Percentiles rank a stretch among this genome's conserved stretches.
Conservation (phyloP, 2,888 invertebrate genomes). For the Philereme vetulata region DNA sequence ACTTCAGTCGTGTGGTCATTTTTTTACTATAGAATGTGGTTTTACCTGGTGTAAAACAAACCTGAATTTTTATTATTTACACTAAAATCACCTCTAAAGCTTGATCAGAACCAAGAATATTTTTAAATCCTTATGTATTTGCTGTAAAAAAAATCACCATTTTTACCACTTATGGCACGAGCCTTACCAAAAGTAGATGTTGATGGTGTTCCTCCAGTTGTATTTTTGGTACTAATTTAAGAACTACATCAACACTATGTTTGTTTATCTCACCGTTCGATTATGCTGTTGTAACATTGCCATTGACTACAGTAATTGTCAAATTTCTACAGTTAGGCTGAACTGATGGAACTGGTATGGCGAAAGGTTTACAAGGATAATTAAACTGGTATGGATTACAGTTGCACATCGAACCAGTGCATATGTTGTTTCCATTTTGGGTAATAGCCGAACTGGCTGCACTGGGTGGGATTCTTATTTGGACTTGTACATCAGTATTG, state of each 20-base stretch:
- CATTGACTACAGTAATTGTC: constrained; percentile 49
- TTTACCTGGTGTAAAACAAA: neutral
- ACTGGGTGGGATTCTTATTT: constrained; percentile 23
- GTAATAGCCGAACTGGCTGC: constrained; percentile 18
- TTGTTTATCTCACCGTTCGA: constrained; percentile 14
- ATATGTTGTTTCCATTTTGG: constrained; percentile 31
- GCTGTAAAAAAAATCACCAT: constrained; percentile 12
- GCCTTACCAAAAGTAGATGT: constrained; percentile 15
- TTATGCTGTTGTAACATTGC: neutral
- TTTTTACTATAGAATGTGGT: constrained; percentile 19
- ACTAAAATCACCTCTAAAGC: constrained; percentile 16
- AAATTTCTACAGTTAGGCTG: constrained; percentile 30
- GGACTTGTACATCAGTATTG: constrained; percentile 6
- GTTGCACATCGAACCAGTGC: constrained; percentile 9
- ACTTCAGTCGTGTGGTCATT: no score
- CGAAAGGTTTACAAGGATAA: constrained; percentile 25
- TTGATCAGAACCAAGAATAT: constrained; percentile 11
- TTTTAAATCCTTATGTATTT: constrained; percentile 15
- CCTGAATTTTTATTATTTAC: constrained; percentile 16
- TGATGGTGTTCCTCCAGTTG: neutral
- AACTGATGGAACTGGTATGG: constrained; percentile 38
- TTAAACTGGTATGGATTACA: constrained; percentile 15
- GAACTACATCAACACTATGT: constrained; percentile 22
- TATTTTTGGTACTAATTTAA: constrained; percentile 15
- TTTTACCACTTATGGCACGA: neutral